Evolutionary conservation across 2,797 vertebrate species (phyloP).

Genomic region (Sardinella longiceps): DNA sequence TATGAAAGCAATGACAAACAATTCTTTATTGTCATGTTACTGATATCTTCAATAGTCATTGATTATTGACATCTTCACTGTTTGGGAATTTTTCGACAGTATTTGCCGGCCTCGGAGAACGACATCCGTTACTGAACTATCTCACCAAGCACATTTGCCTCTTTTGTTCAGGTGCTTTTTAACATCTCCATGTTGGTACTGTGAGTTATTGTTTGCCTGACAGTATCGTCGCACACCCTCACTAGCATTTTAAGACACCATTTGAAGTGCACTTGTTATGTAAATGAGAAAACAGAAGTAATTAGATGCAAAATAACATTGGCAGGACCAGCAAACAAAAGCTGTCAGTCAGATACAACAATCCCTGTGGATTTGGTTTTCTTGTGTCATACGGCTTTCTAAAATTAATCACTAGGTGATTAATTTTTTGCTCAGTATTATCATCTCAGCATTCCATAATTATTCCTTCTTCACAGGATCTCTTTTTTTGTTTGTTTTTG

Average conservation of each 20-base stretch:
- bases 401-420: conserved; percentile 5
- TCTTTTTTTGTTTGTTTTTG: neutral
- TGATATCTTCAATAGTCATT: too few species aligned
- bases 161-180: neutral
- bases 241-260: neutral
- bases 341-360: conserved; percentile 9
- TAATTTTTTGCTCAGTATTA: neutral
- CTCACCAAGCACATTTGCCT: neutral
- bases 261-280: conserved; percentile 22
- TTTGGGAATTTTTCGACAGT: too few species aligned
- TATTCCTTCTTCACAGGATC: neutral
- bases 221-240: neutral
- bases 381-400: neutral
- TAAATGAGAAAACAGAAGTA: conserved; percentile 19
- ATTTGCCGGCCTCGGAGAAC: too few species aligned
- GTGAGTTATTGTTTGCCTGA: conserved; percentile 9
- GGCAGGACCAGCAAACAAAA: conserved; percentile 9
- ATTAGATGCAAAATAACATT: conserved; percentile 14
- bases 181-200: neutral
- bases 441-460: neutral
- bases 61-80: too few species aligned
- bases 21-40: too few species aligned
- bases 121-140: too few species aligned
- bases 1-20: too few species aligned
- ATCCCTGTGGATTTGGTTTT: conserved; percentile 8